Base-by-base conservation (phyloP, 37 sponge, comb jelly and placozoan genomes). In the Halichondria panicea region DNA sequence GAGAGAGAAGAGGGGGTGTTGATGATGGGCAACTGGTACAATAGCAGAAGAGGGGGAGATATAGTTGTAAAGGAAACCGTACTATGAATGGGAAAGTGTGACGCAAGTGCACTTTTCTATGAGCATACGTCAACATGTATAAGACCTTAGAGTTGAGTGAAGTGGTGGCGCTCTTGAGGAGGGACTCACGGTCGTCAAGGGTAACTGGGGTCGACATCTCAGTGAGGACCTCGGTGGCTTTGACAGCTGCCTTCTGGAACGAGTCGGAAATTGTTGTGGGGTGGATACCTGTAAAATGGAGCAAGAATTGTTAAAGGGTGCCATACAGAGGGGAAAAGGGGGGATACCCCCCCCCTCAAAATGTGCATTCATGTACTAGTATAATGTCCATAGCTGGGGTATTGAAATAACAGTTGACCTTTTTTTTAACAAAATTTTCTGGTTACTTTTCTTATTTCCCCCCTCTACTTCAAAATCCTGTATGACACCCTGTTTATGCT, bases 201-300 rank as follows among this genome's bases (percentile, higher is more conserved):
- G 88, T 78, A 28, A 99, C 84, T 41, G 94, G 90, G 18, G 76
- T 71, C 19, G 99, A 78, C 89, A 99, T 91, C 41, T 63, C 82
- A 13, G 68, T 79, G 41, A 99, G 90, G 19, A 96, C 72, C 74
- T 95, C 88, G 27, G 91, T 67, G 44, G 92, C 89, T 62, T 78
- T 91, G 69, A 75, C 85, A 41, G 89, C 87, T 30, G 99, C 99
- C 50, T 53, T 74, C 79, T 96, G 96, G 81, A 93, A 95, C 30
- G 94, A 82, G 64, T 99, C 99, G 2, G 99, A 95, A 34, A 99
- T 93, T 36, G 96, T 91, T 31, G 99, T 99, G 0, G 99, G 99
- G 66, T 99, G 99, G 30, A 99, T 95, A 32, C 99, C 97, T 84
- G 46, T 9, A 61, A 24, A 12, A 41, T 4, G 9, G 33, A 27